Evolutionary conservation across 2,888 invertebrate species (phyloP).

Genomic region (Plagodis pulveraria): DNA sequence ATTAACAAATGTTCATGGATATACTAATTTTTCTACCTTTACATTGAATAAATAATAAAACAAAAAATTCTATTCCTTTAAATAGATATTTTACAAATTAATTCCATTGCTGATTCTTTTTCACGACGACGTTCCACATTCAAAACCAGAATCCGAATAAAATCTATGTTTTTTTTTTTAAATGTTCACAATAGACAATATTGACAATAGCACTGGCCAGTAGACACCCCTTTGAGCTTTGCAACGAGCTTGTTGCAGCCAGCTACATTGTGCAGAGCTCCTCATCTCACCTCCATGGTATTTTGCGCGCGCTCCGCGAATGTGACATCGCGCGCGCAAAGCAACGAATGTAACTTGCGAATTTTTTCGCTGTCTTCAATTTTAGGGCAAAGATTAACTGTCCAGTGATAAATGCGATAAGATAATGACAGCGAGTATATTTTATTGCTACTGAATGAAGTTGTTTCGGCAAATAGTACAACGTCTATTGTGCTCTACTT

Average conservation of each 20-base stretch:
- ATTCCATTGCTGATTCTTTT: constrained; percentile 30
- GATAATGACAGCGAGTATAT: constrained; percentile 31
- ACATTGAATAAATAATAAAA: not conserved
- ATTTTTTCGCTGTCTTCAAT: constrained; percentile 31
- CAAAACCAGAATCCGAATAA: constrained; percentile 30
- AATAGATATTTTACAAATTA: constrained; percentile 13
- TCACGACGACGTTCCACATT: constrained; percentile 10
- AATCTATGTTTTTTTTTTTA: constrained; percentile 38
- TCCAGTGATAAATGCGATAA: constrained; percentile 35
- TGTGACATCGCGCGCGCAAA: constrained; percentile 23
- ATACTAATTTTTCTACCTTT: too few species aligned
- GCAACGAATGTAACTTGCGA: constrained; percentile 44
- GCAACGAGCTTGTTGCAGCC: constrained; percentile 37
- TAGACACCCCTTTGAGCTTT: constrained; percentile 34
- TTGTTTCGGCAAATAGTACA: constrained; percentile 32
- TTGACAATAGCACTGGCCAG: constrained; percentile 38
- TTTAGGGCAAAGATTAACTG: constrained; percentile 37
- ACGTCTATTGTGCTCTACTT: constrained; percentile 36
- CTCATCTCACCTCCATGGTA: constrained; percentile 19
- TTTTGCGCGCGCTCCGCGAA: constrained; percentile 20
- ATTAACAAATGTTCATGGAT: too few species aligned
- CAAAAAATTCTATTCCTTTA: not conserved
- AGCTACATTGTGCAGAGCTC: constrained; percentile 35
- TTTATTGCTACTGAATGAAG: constrained; percentile 34
- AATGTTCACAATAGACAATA: constrained; percentile 36